Evolutionary conservation across 2,113 vertebrate species (phyloP), one percentile per base, ranked within the genome.

Genomic region (Zeus faber): DNA sequence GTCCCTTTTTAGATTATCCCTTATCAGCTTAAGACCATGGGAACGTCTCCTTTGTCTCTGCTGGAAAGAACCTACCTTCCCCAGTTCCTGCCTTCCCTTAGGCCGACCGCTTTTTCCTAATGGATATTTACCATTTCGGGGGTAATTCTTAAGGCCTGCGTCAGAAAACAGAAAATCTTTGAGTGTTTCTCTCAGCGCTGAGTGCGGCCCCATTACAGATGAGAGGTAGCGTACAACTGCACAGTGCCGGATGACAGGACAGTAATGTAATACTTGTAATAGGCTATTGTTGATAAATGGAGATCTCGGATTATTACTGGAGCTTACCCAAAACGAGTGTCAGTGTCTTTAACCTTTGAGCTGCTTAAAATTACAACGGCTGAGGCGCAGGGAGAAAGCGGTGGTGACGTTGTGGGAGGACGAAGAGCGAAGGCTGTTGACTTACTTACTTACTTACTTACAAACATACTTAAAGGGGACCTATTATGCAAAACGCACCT

Each of bases 281-380:
- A 45, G 43, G 67, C 47, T 62, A 79, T 60, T 67, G 72, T 80
- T 80, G 70, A 67, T 77, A 62, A 80, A 78, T 78, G 59, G 64
- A 66, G 74, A 74, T 65, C 44, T 74, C 54, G 46, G 39, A 65
- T 61, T 45, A 55, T 63, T 46, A 67, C 47, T n/a, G 54, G 48
- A 67, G 77, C 63, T 74, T 61, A 56, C 52, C 31, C 20, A 1
- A 4, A 55, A 68, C 67, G 59, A 52, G 50, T 66, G 66, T 74
- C 64, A 17, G 55, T 48, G 54, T 71, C 69, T 79, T 85, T 83
- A 83, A 81, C 78, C 78, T 80, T 79, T 64, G 50, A 44, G 21
- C 31, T 62, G 25, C 62, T 67, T 47, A 49, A 63, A 77, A 61
- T 77, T 49, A 65, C 69, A 67, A 54, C 70, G 49, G 53, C n/a